Evolutionary conservation across 2,888 invertebrate genomes (phyloP).

Genomic region (Rhagonycha lutea): DNA sequence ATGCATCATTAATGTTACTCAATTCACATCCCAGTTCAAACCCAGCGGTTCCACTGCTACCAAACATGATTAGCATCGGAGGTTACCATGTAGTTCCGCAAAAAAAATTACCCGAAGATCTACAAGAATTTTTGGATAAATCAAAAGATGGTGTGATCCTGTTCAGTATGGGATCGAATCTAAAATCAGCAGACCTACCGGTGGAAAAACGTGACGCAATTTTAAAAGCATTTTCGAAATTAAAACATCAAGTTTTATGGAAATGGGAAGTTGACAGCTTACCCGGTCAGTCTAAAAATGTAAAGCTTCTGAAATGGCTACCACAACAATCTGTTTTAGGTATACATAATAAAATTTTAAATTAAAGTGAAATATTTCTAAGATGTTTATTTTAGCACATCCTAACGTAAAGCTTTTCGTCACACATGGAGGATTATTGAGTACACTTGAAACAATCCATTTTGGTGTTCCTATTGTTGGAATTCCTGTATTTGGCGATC

Average conservation of each 20-base stretch:
- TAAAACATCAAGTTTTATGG: conserved; percentile 60
- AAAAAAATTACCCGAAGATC: conserved; percentile 49
- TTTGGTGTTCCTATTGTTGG: conserved; percentile 57
- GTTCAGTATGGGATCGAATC: conserved; percentile 65
- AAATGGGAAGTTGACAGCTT: conserved; percentile 58
- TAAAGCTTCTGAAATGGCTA: conserved; percentile 53
- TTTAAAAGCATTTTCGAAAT: conserved; percentile 60
- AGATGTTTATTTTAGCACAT: conserved; percentile 48
- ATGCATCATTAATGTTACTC: conserved; percentile 43
- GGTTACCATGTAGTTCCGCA: conserved; percentile 56
- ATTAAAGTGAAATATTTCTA: background rate
- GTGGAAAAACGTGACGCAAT: conserved; percentile 59
- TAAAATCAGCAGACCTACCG: conserved; percentile 61
- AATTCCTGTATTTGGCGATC: conserved; percentile 59
- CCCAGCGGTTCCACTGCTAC: conserved; percentile 58
- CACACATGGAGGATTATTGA: conserved; percentile 58
- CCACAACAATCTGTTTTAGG: conserved; percentile 50
- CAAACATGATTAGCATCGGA: conserved; percentile 63
- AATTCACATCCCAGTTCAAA: conserved; percentile 59
- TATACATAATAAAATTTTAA: background rate
- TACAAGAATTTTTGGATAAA: conserved; percentile 58
- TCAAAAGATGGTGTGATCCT: conserved; percentile 61
- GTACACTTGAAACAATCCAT: conserved; percentile 56
- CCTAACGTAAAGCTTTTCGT: conserved; percentile 56
- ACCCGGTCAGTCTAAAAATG: conserved; percentile 49